These are phyloP conservation scores for Emydocephalus ijimae DNA, from an alignment of 2,113 vertebrate species.

Conservation along the genomic window DNA sequence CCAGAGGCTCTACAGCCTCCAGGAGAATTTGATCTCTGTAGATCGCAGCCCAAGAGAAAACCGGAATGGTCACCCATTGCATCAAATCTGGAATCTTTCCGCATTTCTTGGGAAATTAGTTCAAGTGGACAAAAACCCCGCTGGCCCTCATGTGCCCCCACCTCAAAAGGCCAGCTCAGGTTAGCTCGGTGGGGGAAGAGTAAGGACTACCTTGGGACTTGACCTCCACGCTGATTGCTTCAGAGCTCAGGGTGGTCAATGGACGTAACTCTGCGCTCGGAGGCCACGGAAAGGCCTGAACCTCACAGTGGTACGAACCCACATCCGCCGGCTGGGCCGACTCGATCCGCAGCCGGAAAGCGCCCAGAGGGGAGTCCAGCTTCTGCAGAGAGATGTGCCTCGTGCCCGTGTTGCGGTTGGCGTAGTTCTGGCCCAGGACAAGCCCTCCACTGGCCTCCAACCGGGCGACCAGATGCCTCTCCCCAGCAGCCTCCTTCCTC, in stretches of 20 bases:
- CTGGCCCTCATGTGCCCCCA: too few relatives aligned
- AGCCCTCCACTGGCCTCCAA: slow-evolving; percentile 73
- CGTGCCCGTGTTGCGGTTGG: slow-evolving; percentile 18
- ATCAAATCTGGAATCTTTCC: neutral
- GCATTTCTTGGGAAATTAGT: neutral
- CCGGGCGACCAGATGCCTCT: slow-evolving; percentile 70
- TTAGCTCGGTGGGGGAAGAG: accelerated
- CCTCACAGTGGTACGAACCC: slow-evolving; percentile 78
- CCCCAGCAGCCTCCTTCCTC: slow-evolving; percentile 50
- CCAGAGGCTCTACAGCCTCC: neutral
- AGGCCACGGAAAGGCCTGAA: slow-evolving; percentile 75
- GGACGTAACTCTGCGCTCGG: slow-evolving; percentile 64
- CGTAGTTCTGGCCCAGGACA: slow-evolving; percentile 73
- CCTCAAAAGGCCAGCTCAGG: neutral
- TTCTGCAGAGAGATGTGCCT: slow-evolving; percentile 80
- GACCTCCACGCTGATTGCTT: slow-evolving; percentile 76
- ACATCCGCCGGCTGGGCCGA: slow-evolving; percentile 74
- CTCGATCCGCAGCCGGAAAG: slow-evolving; percentile 78
- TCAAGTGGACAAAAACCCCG: neutral
- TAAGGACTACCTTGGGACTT: slow-evolving; percentile 76
- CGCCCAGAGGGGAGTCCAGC: slow-evolving; percentile 64
- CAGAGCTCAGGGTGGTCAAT: slow-evolving; percentile 74
- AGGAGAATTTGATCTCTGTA: neutral
- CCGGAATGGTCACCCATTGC: neutral
- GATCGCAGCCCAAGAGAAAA: neutral